A percentile compares a stretch with the other conserved stretches of the same genome.
Evolutionary conservation across 1,140 invertebrate genomes (phyloP).

Genomic region (Ectropis grisescens): DNA sequence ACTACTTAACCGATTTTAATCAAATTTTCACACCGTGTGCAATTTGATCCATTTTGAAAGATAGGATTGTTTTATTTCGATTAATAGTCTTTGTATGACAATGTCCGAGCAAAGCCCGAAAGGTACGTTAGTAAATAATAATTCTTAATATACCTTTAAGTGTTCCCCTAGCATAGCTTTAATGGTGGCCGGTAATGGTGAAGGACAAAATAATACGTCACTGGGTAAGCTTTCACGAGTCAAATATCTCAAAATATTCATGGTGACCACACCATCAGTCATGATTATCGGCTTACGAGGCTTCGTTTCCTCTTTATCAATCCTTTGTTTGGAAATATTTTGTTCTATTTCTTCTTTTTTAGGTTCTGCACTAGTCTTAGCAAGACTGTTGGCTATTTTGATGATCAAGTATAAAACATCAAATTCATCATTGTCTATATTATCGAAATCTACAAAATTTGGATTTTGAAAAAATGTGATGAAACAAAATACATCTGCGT

Average conservation of each 20-base stretch:
- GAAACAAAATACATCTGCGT: conserved; percentile 48
- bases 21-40: no score
- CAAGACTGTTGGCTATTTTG: conserved; percentile 40
- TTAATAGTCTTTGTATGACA: no score
- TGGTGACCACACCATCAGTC: conserved; percentile 37
- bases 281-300: conserved; percentile 36
- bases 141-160: conserved; percentile 47
- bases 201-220: conserved; percentile 38
- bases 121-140: no score
- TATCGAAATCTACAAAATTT: conserved; percentile 25
- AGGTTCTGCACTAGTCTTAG: conserved; percentile 8
- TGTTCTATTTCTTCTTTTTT: conserved; percentile 4
- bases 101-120: no score
- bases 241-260: conserved; percentile 37
- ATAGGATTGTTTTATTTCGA: no score
- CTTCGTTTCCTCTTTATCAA: conserved; percentile 10
- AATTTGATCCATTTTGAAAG: no score
- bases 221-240: conserved; percentile 34
- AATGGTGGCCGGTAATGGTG: conserved; percentile 27
- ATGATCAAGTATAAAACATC: conserved; percentile 40
- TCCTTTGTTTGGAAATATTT: not conserved
- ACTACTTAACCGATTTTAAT: no score
- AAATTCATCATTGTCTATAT: conserved; percentile 24
- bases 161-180: conserved; percentile 37
- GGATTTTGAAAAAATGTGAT: conserved; percentile 44